Evolutionary conservation across 1,140 invertebrate species (phyloP).

Genomic region (Frieseomelitta varia): DNA sequence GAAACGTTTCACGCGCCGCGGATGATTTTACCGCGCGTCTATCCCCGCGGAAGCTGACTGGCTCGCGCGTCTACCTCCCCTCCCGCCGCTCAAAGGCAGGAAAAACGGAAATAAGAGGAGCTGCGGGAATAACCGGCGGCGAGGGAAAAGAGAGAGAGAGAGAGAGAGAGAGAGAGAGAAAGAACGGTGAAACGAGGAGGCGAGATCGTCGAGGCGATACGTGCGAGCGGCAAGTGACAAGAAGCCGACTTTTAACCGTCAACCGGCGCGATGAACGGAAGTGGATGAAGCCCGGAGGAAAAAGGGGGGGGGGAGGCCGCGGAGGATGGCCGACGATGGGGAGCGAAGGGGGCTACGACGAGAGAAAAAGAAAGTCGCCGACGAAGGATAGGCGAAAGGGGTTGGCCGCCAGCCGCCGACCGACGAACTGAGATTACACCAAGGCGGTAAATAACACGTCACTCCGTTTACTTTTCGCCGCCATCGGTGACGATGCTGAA

Average conservation of each 20-base stretch:
- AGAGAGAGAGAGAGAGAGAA: background rate
- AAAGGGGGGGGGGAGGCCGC: slow-evolving; percentile 32
- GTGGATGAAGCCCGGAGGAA: slow-evolving; percentile 62
- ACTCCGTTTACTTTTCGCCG: slow-evolving; percentile 75
- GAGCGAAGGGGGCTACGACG: background rate
- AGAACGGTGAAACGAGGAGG: background rate
- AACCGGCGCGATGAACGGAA: slow-evolving; percentile 55
- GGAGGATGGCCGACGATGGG: slow-evolving; percentile 25
- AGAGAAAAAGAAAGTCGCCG: slow-evolving; percentile 34
- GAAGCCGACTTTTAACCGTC: slow-evolving; percentile 66
- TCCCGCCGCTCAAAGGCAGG: background rate
- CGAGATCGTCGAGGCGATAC: slow-evolving; percentile 56
- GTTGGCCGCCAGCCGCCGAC: slow-evolving; percentile 47
- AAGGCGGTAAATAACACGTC: slow-evolving; percentile 78
- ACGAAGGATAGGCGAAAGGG: slow-evolving; percentile 26
- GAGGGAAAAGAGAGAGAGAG: background rate
- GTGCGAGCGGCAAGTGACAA: slow-evolving; percentile 54
- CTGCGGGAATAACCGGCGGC: background rate
- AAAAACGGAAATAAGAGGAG: slow-evolving; percentile 16
- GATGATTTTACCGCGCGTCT: slow-evolving; percentile 15
- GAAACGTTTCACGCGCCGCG: slow-evolving; percentile 4
- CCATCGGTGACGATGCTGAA: slow-evolving; percentile 51
- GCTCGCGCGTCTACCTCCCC: background rate
- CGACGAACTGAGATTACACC: slow-evolving; percentile 76
- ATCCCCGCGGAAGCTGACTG: slow-evolving; percentile 4